Percentiles rank a stretch among this genome's conserved stretches.
phyloP scores from a whole-genome alignment of 64 coral and sea anemone species.

The Catalaphyllia jardinei region DNA sequence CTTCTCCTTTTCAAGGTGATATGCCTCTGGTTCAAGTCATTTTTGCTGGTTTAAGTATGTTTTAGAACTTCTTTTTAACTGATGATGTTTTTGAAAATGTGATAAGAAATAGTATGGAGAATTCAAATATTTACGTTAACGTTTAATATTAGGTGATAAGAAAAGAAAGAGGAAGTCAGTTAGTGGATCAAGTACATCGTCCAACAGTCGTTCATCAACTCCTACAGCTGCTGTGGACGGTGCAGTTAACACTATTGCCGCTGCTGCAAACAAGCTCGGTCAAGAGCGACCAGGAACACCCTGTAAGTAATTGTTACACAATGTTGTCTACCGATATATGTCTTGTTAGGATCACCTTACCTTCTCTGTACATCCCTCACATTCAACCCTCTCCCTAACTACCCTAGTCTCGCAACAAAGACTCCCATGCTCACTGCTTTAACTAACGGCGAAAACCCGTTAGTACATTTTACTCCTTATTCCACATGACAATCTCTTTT shows the following conservation, averaged over 20 bases:
- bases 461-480: background rate
- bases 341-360: background rate
- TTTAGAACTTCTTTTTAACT: too few relatives aligned
- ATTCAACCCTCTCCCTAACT: too few relatives aligned
- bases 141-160: slow-evolving; percentile 60
- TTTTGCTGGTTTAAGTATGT: too few relatives aligned
- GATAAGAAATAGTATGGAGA: background rate
- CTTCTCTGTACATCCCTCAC: too few relatives aligned
- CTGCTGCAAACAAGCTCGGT: slow-evolving; percentile 77
- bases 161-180: slow-evolving; percentile 91
- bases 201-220: slow-evolving; percentile 92
- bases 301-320: slow-evolving; percentile 55
- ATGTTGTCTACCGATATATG: background rate
- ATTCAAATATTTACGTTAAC: background rate
- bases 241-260: slow-evolving; percentile 57
- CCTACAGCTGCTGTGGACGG: slow-evolving; percentile 72
- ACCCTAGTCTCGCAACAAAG: too few relatives aligned
- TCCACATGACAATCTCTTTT: too few relatives aligned
- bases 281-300: slow-evolving; percentile 87
- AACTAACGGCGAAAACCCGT: background rate
- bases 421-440: too few relatives aligned
- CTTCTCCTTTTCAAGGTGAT: too few relatives aligned
- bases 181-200: slow-evolving; percentile 87
- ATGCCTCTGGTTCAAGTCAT: too few relatives aligned
- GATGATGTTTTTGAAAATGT: background rate